Evolutionary conservation across 2,888 invertebrate species (phyloP).

Genomic region (Andrena flavipes): DNA sequence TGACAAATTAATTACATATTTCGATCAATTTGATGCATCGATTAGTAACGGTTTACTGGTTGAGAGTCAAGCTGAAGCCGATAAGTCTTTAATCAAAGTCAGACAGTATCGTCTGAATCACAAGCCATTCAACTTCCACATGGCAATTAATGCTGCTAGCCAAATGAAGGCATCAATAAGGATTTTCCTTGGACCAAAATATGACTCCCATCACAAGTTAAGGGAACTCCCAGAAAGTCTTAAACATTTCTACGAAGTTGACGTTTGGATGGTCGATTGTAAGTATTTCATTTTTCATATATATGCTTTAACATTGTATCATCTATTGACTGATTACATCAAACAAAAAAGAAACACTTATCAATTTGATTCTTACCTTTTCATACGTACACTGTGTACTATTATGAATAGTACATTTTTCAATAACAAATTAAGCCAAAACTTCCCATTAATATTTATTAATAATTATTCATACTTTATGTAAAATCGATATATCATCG

Average conservation of each 20-base stretch:
- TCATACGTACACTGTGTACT: neutral
- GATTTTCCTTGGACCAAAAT: constrained; percentile 90
- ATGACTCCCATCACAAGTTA: constrained; percentile 86
- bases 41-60: constrained; percentile 87
- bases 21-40: constrained; percentile 89
- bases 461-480: too few species aligned
- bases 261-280: constrained; percentile 84
- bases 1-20: constrained; percentile 89
- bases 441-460: too few species aligned
- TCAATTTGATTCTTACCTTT: neutral
- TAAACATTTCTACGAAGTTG: constrained; percentile 88
- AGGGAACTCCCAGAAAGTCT: constrained; percentile 86
- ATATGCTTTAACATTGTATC: too few species aligned
- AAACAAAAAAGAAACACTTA: neutral
- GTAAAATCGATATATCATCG: too few species aligned
- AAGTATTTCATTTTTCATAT: constrained; percentile 63
- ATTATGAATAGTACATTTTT: too few species aligned
- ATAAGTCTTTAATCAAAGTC: constrained; percentile 86
- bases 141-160: constrained; percentile 88
- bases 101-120: constrained; percentile 90
- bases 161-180: constrained; percentile 87
- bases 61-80: constrained; percentile 83
- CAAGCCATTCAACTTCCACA: constrained; percentile 88
- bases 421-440: too few species aligned
- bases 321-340: neutral